phyloP scores from a whole-genome alignment of 2,113 vertebrate species.

The Sphyrna mokarran region DNA sequence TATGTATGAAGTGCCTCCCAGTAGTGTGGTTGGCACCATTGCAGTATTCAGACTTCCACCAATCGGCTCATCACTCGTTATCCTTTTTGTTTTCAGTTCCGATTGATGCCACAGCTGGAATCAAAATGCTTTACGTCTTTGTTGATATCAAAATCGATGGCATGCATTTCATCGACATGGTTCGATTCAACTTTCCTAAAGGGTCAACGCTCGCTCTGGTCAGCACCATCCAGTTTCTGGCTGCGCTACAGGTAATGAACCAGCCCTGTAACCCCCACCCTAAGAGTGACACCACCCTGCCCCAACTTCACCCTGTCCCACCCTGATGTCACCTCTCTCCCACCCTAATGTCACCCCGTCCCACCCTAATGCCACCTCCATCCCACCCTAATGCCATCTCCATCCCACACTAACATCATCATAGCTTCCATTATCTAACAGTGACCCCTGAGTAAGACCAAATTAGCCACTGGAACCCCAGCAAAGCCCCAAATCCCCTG shows the following conservation, averaged over 20 bases:
- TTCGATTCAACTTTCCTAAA: constrained; percentile 76
- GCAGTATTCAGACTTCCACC: neutral
- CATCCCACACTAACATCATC: neutral
- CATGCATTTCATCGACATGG: constrained; percentile 80
- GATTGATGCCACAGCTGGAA: constrained; percentile 74
- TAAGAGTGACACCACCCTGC: neutral
- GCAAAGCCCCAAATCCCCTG: too few relatives aligned
- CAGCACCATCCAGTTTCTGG: constrained; percentile 97
- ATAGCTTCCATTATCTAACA: neutral
- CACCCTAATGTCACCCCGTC: neutral
- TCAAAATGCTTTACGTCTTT: constrained; percentile 93
- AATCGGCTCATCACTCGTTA: neutral
- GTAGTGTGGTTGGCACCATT: neutral
- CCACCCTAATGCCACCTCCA: too few relatives aligned
- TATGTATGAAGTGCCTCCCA: neutral
- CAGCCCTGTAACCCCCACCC: constrained; percentile 37
- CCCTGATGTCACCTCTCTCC: neutral
- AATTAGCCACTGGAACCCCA: too few relatives aligned
- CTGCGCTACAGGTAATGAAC: constrained; percentile 78
- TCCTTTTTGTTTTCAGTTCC: constrained; percentile 65
- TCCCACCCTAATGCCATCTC: neutral
- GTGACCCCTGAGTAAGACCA: too few relatives aligned
- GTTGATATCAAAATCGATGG: constrained; percentile 95
- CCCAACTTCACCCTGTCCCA: constrained; percentile 13
- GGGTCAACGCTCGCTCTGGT: constrained; percentile 76